Evolutionary conservation across 2,797 vertebrate species (phyloP), one percentile per base, ranked within the genome.

Genomic region (Hemibagrus guttatus): DNA sequence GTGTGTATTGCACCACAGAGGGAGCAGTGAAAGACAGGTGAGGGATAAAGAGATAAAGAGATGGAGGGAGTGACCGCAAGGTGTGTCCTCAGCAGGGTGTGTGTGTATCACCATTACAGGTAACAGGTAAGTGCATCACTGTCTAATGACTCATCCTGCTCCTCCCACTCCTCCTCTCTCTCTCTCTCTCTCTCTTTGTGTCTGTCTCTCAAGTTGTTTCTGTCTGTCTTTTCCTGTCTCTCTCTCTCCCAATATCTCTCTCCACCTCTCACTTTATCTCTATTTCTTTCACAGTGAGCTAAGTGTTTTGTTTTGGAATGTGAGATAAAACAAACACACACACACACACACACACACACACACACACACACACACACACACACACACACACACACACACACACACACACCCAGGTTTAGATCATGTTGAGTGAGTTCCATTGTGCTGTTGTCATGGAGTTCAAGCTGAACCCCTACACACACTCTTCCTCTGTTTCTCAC

Each of bases 361-460:
- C 80, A 17, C 59, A 49, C 39, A 52, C 42, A 52, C n/a, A 58
- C 66, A 49, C 42, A 46, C 59, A 82, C 61, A 66, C 79, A 68
- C n/a, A 68, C 64, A 68, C 81, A 69, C n/a, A n/a, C n/a, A n/a
- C n/a, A n/a, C n/a, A n/a, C n/a, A n/a, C n/a, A n/a, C n/a, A n/a
- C n/a, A n/a, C n/a, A n/a, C n/a, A n/a, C n/a, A n/a, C n/a, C 54
- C 31, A 79, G 42, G 52, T 84, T 59, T 42, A 39, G 23, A 58
- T 78, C 58, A 69, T 81, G 49, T 28, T 56, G 66, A 61, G 76
- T 14, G 64, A 79, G 79, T 96, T 93, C 83, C 95, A 96, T 82
- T 95, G 93, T 95, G 94, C 61, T 96, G 95, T 90, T 95, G 90
- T 88, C 94, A 90, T 96, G 94, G 90, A 96, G 92, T 0, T 94